These are phyloP conservation scores for Rhimphoctona megacephalus DNA, from an alignment of 2,888 invertebrate genomes.

Conservation along the genomic window DNA sequence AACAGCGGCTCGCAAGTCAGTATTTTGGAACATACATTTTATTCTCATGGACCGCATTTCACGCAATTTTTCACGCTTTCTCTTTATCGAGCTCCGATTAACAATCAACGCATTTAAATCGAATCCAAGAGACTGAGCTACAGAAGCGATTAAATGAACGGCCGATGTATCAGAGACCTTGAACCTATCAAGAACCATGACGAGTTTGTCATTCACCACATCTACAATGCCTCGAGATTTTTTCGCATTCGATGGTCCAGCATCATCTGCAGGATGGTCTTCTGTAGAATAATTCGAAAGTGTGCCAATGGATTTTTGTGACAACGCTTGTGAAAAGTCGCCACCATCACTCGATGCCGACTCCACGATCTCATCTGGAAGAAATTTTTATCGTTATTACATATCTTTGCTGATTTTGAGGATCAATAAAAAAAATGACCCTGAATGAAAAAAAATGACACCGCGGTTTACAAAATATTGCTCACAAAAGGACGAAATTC, in stretches of 20 bases:
- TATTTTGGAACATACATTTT: conserved; percentile 44
- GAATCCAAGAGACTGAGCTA: conserved; percentile 30
- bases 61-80: conserved; percentile 38
- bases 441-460: conserved; percentile 47
- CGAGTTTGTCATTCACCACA: conserved; percentile 48
- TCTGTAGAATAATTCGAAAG: conserved; percentile 41
- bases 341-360: conserved; percentile 40
- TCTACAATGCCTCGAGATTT: conserved; percentile 44
- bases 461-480: conserved; percentile 41
- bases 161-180: conserved; percentile 33
- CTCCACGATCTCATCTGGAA: conserved; percentile 42
- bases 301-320: conserved; percentile 48
- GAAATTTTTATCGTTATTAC: conserved; percentile 36
- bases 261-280: conserved; percentile 45
- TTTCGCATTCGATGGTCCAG: conserved; percentile 47
- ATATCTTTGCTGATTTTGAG: conserved; percentile 38
- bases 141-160: conserved; percentile 39
- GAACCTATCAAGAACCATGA: conserved; percentile 42
- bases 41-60: conserved; percentile 31
- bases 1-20: conserved; percentile 46
- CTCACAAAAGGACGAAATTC: conserved; percentile 49
- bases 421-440: conserved; percentile 27
- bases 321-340: conserved; percentile 42
- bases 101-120: conserved; percentile 33
- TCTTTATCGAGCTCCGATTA: conserved; percentile 40